Conservation (phyloP, 2,888 invertebrate genomes). For the Epinotia ramella region DNA sequence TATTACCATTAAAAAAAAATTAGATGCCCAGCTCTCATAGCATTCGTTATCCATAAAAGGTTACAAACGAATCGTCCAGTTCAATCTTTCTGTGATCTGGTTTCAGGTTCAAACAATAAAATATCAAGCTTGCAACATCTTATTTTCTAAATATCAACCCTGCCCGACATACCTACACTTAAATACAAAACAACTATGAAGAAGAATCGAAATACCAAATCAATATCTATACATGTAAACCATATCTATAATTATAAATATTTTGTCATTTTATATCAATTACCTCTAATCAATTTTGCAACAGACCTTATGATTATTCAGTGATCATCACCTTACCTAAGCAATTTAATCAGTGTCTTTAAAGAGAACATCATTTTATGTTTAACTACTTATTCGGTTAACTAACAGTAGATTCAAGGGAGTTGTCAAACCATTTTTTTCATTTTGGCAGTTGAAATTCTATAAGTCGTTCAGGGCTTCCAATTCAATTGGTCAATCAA, state of each 20-base stretch:
- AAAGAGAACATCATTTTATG: constrained; percentile 69
- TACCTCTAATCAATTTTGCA: constrained; percentile 67
- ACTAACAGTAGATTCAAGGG: constrained; percentile 28
- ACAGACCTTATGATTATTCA: constrained; percentile 71
- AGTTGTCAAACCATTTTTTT: constrained; percentile 16
- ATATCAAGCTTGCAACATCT: constrained; percentile 2
- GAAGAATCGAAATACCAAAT: constrained; percentile 60
- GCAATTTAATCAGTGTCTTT: constrained; percentile 71
- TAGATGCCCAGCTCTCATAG: not conserved
- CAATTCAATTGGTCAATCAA: constrained; percentile 6
- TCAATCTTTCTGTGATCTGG: not conserved
- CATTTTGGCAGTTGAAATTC: constrained; percentile 32
- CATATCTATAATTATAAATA: constrained; percentile 49
- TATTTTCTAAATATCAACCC: constrained; percentile 28
- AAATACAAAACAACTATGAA: constrained; percentile 69
- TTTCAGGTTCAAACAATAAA: not conserved
- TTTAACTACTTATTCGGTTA: constrained; percentile 66
- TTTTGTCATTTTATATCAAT: constrained; percentile 52
- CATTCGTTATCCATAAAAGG: not conserved
- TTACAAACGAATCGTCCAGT: not conserved
- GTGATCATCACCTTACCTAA: constrained; percentile 75
- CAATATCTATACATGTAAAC: constrained; percentile 26
- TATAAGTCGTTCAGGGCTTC: not conserved
- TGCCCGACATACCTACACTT: constrained; percentile 45
- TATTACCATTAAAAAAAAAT: not conserved